Evolutionary conservation across 2,797 vertebrate species (phyloP).

Genomic region (Phaenicophaeus curvirostris): DNA sequence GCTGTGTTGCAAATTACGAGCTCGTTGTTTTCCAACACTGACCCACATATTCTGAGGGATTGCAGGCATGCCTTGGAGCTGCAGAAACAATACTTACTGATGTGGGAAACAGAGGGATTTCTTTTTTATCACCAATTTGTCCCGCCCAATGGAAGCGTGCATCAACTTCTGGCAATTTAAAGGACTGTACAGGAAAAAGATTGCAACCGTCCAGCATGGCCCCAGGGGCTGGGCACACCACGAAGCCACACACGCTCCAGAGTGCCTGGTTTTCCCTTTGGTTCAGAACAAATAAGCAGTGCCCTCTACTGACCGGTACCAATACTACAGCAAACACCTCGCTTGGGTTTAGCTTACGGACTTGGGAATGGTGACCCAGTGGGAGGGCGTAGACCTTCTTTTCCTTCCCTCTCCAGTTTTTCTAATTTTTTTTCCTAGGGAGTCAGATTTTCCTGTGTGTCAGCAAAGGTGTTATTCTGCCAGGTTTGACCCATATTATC

Average conservation of each 20-base stretch:
- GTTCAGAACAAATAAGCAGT: slow-evolving; percentile 25
- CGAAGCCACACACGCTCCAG: background rate
- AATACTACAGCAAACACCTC: background rate
- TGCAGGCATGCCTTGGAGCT: background rate
- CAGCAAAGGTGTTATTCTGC: background rate
- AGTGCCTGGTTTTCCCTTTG: background rate
- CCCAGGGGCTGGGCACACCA: background rate
- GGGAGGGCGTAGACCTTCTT: rapidly evolving
- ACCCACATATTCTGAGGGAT: background rate
- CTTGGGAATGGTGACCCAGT: rapidly evolving
- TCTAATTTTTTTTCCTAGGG: background rate
- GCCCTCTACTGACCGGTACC: slow-evolving; percentile 53
- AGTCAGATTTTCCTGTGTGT: background rate
- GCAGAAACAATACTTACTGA: background rate
- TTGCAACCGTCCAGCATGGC: background rate
- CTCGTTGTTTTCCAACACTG: background rate
- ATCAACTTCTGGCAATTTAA: background rate
- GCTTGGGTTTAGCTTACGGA: rapidly evolving
- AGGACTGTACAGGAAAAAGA: background rate
- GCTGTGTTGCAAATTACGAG: background rate
- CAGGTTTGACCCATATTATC: background rate
- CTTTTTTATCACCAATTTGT: background rate
- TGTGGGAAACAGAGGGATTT: background rate
- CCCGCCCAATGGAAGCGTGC: background rate
- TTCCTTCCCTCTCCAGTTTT: too few species aligned